Base-by-base conservation (phyloP, 1,140 invertebrate genomes). In the Thrips palmi region DNA sequence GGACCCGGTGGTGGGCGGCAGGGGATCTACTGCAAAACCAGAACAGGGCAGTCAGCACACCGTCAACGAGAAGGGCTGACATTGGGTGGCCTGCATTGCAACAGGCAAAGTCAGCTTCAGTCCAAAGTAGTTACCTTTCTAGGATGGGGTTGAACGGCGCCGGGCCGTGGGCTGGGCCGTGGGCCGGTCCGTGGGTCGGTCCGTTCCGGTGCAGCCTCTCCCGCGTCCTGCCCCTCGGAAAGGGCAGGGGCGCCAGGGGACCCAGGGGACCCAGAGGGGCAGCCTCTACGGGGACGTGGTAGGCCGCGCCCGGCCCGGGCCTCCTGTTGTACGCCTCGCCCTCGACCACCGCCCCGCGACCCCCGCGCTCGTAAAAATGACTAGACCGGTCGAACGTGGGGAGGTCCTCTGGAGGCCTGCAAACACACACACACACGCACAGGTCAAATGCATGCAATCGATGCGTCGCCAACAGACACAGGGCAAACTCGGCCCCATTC, bases 201-300 rank as follows among this genome's bases (percentile, higher is more conserved):
- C 63, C 61, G 55, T 63, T 62, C 40, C 64, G 47, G 47, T 61
- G 63, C 33, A 55, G 52, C 23, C 47, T 53, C 49, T 46, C 59
- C 40, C 50, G 54, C 50, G 44, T 47, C 44, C 52, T 53, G 33
- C 49, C 43, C 23, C 55, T n/a, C n/a, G n/a, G n/a, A n/a, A n/a
- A n/a, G n/a, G n/a, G n/a, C n/a, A n/a, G n/a, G n/a, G n/a, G n/a
- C n/a, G n/a, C n/a, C n/a, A n/a, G n/a, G n/a, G n/a, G n/a, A n/a
- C n/a, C 47, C 35, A 46, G 49, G 37, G 52, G 52, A 45, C 53
- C 57, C 37, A 49, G 46, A 44, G 50, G 51, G 15, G 45, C 35
- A 50, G 41, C 32, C 48, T 45, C 34, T 48, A 50, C 15, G 46
- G 46, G 45, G 55, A 51, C 47, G 51, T 53, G 47, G 45, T 50